Percentiles rank a stretch among this genome's conserved stretches.
These are phyloP conservation scores for Mythimna lalbum DNA, from an alignment of 2,888 invertebrate species.

Conservation along the genomic window DNA sequence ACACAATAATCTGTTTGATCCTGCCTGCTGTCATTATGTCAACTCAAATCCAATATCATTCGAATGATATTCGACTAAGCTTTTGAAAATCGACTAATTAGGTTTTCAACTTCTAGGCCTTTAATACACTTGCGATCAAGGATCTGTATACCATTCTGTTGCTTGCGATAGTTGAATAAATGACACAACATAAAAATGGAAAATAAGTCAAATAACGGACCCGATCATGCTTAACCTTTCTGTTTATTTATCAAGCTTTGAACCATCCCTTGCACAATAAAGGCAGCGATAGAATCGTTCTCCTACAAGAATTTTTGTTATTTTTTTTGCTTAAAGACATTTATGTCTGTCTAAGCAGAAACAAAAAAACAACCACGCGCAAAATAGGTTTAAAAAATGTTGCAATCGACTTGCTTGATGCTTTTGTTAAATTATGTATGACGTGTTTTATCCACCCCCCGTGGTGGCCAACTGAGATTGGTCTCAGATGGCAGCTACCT, in stretches of 20 bases:
- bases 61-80: not conserved
- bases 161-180: no score
- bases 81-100: conserved; percentile 16
- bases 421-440: not conserved
- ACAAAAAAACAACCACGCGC: not conserved
- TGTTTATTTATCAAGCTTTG: no score
- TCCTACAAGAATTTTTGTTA: not conserved
- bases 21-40: conserved; percentile 54
- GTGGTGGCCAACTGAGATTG: not conserved
- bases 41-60: conserved; percentile 13
- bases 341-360: not conserved
- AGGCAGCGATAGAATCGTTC: not conserved
- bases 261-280: not conserved
- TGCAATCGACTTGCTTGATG: not conserved
- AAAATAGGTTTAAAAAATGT: not conserved
- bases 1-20: conserved; percentile 61
- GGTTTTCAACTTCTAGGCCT: not conserved
- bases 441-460: not conserved
- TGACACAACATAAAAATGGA: no score
- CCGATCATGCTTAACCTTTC: no score
- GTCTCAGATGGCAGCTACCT: not conserved
- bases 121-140: not conserved
- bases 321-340: not conserved
- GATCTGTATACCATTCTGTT: no score
- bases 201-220: no score